These are phyloP conservation scores for Periophthalmodon schlosseri DNA, from an alignment of 2,113 vertebrate species.

Conservation along the genomic window DNA sequence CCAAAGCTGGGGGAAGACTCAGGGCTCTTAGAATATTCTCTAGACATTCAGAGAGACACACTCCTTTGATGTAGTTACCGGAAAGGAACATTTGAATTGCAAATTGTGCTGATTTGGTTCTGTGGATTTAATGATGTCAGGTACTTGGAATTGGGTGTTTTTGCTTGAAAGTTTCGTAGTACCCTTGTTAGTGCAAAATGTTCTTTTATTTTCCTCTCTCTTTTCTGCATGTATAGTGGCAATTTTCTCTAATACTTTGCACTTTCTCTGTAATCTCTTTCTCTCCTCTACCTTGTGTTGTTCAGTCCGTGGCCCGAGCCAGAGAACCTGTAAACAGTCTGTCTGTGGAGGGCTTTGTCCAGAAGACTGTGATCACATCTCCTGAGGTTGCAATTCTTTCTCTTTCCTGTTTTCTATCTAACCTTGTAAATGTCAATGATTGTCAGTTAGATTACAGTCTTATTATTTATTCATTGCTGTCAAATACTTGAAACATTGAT, in stretches of 20 bases:
- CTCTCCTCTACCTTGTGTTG: slow-evolving; percentile 50
- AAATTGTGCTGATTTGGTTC: slow-evolving; percentile 48
- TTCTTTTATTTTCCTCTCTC: slow-evolving; percentile 3
- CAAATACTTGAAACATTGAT: background rate
- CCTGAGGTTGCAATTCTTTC: slow-evolving; percentile 87
- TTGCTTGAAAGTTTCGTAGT: slow-evolving; percentile 24
- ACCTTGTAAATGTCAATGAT: background rate
- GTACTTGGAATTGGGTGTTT: slow-evolving; percentile 10
- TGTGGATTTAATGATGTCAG: slow-evolving; percentile 37
- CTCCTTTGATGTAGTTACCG: slow-evolving; percentile 41
- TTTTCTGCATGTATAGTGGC: slow-evolving; percentile 27
- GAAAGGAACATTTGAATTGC: slow-evolving; percentile 47
- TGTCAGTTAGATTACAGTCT: background rate
- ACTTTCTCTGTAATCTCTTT: slow-evolving; percentile 55
- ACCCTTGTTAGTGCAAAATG: background rate
- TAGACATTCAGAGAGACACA: slow-evolving; percentile 22
- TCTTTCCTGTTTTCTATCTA: background rate
- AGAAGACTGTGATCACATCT: slow-evolving; percentile 94
- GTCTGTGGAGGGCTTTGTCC: slow-evolving; percentile 91
- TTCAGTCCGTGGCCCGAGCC: slow-evolving; percentile 79
- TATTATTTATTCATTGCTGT: background rate
- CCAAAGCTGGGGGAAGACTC: slow-evolving; percentile 19
- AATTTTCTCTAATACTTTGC: slow-evolving; percentile 32
- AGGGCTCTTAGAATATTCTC: slow-evolving; percentile 18
- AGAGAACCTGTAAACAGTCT: slow-evolving; percentile 83